Evolutionary conservation across 1,140 invertebrate genomes (phyloP), one percentile per base, ranked within the genome.

Genomic region (Brachionus paranguensis): DNA sequence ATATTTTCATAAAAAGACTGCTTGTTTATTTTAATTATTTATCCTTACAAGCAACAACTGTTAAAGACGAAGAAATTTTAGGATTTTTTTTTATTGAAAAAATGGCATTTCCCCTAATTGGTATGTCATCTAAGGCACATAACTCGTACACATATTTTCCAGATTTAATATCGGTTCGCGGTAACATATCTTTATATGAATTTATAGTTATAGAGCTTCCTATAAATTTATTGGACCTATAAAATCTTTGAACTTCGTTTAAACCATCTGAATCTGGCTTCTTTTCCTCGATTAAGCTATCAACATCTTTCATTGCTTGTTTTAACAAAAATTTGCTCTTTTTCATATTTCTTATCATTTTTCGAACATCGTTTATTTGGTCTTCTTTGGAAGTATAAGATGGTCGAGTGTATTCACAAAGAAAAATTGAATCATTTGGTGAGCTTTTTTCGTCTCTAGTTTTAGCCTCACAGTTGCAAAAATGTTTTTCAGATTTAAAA

Each of bases 201-300:
- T 11, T 81, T 12, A 81, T 64, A n/a, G 55, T 64, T 14, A 81
- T 64, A 10, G 78, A 81, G 14, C 53, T 64, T 33, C 78, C 78
- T 37, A 81, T 81, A 47, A 64, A 68, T 68, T 81, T 81, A 27
- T 81, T n/a, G 6, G 78, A 81, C 2, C 78, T n/a, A 68, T 81
- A 76, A 33, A 76, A 76, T 29, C 33, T 76, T 33, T 76, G 20
- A 27, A 76, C 45, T 53, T 24, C 17, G 43, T 76, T 24, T 27
- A 76, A 20, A 27, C 43, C 43, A 76, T 76, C 72, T 37, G 33
- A 37, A 50, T 47, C 72, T 14, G 20, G 14, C 50, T 76, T 76
- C 14, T 76, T 50, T 29, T 27, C 50, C 27, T 76, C 72, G 10
- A 76, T 47, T 76, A 76, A 47, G 12, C 12, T 50, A n/a, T 76